Evolutionary conservation across 1,140 invertebrate genomes (phyloP), one percentile per base, ranked within the genome.

Genomic region (Listronotus oregonensis): DNA sequence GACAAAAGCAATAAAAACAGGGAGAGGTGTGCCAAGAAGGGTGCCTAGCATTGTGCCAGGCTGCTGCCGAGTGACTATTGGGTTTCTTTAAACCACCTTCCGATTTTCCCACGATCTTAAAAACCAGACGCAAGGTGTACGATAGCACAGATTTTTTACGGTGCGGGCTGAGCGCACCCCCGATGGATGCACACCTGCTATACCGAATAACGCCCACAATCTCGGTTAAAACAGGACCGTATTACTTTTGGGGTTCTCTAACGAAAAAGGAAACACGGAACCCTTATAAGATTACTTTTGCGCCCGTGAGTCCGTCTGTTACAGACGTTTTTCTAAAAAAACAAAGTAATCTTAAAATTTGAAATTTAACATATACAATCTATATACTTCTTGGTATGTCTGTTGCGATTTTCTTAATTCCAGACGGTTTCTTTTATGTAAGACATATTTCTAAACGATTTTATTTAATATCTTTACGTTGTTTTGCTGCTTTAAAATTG

Each of bases 51-150:
- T 66, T 56, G 58, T 69, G 67, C 62, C 61, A 54, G 60, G 27
- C 31, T 58, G 64, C 55, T 60, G 49, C 56, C 62, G 43, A 21
- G 59, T 61, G 57, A 40, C 56, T 67, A 54, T 50, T 54, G 39
- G 55, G 55, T 59, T 55, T 61, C 49, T 51, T 61, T 43, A 50
- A 60, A 63, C 68, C 68, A 69, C 68, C 63, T 66, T 60, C 56
- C 64, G 59, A 70, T 70, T 70, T 70, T 70, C 68, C 68, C 68
- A 70, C 68, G 68, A 59, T 64, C 57, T 18, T 58, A 21, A 12
- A 64, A 42, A 64, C 46, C 62, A 70, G 59, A 67, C 65, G 59
- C 65, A 70, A 70, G 64, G 64, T 70, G 64, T 70, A 67, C 64
- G 52, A 64, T 65, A 61, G 67, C 64, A 64, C 51, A 63, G 54